Conservation (phyloP, 1,140 invertebrate species). For the Cherax quadricarinatus region DNA sequence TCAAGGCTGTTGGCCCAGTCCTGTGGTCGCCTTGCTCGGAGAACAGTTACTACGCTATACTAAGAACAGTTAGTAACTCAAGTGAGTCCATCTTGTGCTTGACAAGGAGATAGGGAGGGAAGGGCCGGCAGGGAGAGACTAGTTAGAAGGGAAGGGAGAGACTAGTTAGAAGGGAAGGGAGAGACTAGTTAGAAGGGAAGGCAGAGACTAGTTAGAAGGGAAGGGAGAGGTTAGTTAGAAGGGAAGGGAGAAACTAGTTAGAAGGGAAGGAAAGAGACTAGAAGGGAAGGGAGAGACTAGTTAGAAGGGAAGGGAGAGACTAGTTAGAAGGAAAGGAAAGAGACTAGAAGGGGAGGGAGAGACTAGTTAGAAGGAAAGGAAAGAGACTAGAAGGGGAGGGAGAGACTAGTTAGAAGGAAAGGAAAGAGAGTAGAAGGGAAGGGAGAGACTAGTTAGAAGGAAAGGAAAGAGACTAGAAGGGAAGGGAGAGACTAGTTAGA, state of each 20-base stretch:
- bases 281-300: background rate
- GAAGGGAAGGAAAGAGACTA: background rate
- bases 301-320: background rate
- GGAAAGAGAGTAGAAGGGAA: background rate
- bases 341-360: conserved; percentile 19
- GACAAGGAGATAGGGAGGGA: too few species aligned
- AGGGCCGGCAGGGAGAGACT: too few species aligned
- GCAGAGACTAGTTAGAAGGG: background rate
- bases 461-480: background rate
- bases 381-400: conserved; percentile 5
- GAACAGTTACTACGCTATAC: too few species aligned
- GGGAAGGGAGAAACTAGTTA: background rate
- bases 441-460: background rate
- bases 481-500: background rate
- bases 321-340: background rate
- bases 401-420: background rate
- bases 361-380: conserved; percentile 1
- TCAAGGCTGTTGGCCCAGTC: too few species aligned
- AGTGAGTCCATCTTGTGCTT: too few species aligned
- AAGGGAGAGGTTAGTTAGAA: background rate
- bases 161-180: background rate
- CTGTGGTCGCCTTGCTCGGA: too few species aligned
- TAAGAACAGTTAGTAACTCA: too few species aligned
- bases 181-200: background rate
- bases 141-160: background rate